Evolutionary conservation across 2,113 vertebrate species (phyloP).

Genomic region (Pipa parva): DNA sequence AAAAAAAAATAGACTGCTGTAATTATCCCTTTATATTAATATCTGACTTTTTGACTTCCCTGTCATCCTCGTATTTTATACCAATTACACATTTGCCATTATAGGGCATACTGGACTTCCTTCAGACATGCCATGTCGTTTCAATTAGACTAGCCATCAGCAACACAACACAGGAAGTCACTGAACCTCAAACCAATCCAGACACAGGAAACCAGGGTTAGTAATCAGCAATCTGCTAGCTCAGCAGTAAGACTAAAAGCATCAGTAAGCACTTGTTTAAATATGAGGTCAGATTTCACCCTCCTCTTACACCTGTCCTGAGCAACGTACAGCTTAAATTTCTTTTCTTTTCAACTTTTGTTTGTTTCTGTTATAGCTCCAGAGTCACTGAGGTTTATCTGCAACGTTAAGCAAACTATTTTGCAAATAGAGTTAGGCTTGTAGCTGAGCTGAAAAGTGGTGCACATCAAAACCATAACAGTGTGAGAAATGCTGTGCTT

Average conservation of each 20-base stretch:
- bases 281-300: constrained; percentile 36
- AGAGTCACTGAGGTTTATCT: too few species aligned
- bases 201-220: constrained; percentile 69
- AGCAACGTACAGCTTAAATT: background rate
- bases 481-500: too few species aligned
- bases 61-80: constrained; percentile 10
- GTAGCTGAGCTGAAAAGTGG: background rate
- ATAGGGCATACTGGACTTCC: constrained; percentile 54
- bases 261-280: constrained; percentile 40
- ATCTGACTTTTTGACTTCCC: constrained; percentile 42
- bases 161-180: constrained; percentile 67
- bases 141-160: constrained; percentile 65
- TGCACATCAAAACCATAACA: background rate
- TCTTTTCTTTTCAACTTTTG: too few species aligned
- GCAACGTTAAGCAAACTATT: too few species aligned
- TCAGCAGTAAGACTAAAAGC: constrained; percentile 53
- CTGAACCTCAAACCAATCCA: constrained; percentile 66
- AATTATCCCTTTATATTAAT: constrained; percentile 39
- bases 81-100: constrained; percentile 21
- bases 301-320: constrained; percentile 34
- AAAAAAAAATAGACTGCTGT: constrained; percentile 1
- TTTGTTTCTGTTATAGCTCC: too few species aligned
- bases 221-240: constrained; percentile 53
- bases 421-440: background rate
- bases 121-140: constrained; percentile 64